phyloP scores from a whole-genome alignment of 2,888 invertebrate genomes.

The Dorcus hopei region DNA sequence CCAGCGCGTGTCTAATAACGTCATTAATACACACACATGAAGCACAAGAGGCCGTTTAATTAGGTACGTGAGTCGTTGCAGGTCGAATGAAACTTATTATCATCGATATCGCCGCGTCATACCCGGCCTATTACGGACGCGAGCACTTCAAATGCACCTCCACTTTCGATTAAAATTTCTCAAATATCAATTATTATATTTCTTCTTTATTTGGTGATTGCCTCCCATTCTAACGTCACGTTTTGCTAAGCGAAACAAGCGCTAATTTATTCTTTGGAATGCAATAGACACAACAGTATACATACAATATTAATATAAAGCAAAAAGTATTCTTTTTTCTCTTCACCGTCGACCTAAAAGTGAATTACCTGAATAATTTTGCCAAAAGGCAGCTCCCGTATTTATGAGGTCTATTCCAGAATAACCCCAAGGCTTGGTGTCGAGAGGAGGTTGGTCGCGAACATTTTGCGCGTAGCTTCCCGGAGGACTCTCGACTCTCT shows the following conservation, averaged over 20 bases:
- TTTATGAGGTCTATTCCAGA: constrained; percentile 77
- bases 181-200: constrained; percentile 28
- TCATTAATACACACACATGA: constrained; percentile 33
- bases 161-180: constrained; percentile 35
- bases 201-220: constrained; percentile 21
- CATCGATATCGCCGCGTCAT: constrained; percentile 35
- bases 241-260: background rate
- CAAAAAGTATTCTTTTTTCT: no score
- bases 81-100: constrained; percentile 36
- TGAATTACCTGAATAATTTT: constrained; percentile 80
- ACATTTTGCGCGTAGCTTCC: constrained; percentile 40
- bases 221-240: constrained; percentile 10
- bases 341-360: no score
- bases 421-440: constrained; percentile 64
- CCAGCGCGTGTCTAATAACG: constrained; percentile 37
- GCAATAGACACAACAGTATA: no score
- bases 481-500: constrained; percentile 35
- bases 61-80: constrained; percentile 41
- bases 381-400: constrained; percentile 85
- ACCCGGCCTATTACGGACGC: constrained; percentile 29
- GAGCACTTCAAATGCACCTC: constrained; percentile 18
- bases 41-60: constrained; percentile 31
- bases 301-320: no score
- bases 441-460: constrained; percentile 52
- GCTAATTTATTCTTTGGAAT: no score